Percentiles rank a stretch among this genome's conserved stretches.
These are phyloP conservation scores for Halictus rubicundus DNA, from an alignment of 1,140 invertebrate genomes.

Conservation along the genomic window DNA sequence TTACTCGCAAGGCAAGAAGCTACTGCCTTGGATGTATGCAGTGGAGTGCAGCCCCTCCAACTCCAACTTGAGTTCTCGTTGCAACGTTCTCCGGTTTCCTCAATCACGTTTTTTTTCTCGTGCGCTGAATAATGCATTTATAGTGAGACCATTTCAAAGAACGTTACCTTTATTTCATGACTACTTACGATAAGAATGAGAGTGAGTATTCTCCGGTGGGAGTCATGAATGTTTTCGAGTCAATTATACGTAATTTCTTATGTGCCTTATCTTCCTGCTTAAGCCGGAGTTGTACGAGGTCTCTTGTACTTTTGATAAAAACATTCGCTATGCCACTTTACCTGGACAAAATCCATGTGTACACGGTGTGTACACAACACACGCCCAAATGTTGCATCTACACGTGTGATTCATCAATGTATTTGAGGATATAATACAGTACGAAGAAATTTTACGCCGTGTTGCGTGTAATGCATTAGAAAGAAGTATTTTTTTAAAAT, in stretches of 20 bases:
- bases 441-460: not conserved
- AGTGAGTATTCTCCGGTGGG: constrained; percentile 17
- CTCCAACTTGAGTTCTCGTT: constrained; percentile 41
- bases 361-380: constrained; percentile 2
- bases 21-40: constrained; percentile 37
- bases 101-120: constrained; percentile 35
- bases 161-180: constrained; percentile 33
- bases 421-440: constrained; percentile 19
- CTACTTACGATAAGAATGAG: constrained; percentile 35
- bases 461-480: constrained; percentile 16
- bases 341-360: constrained; percentile 8
- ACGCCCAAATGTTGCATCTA: constrained; percentile 14
- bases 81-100: constrained; percentile 50
- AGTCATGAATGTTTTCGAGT: constrained; percentile 1
- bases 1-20: constrained; percentile 35
- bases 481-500: constrained; percentile 1
- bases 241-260: constrained; percentile 1
- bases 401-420: constrained; percentile 32
- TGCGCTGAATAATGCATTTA: constrained; percentile 35
- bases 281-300: constrained; percentile 20
- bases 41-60: constrained; percentile 45
- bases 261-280: constrained; percentile 33
- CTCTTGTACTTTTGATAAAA: constrained; percentile 36
- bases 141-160: constrained; percentile 17
- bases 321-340: not conserved